Percentiles rank a stretch among this genome's conserved stretches.
Conservation (phyloP, 2,797 vertebrate genomes). For the Liparis tanakae region DNA sequence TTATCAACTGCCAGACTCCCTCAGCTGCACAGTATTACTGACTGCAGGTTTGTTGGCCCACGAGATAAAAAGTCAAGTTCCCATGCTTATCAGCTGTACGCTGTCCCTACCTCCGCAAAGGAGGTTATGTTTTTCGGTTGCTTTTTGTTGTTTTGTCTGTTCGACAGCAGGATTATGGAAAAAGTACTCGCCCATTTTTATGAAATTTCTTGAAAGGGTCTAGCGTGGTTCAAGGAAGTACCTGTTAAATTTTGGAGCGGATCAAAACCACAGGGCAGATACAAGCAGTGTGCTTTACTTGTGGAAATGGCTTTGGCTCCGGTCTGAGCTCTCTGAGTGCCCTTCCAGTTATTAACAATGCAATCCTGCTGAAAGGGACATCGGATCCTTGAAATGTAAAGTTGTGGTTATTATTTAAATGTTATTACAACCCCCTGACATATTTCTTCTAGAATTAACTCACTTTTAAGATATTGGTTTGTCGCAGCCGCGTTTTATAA, state of each 20-base stretch:
- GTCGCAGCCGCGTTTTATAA: background rate
- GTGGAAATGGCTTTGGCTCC: background rate
- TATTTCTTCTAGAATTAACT: constrained; percentile 6
- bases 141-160: background rate
- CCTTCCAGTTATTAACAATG: background rate
- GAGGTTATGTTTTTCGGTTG: background rate
- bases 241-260: background rate
- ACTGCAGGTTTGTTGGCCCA: constrained; percentile 62
- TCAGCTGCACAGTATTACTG: constrained; percentile 64
- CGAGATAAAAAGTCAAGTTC: constrained; percentile 59
- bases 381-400: background rate
- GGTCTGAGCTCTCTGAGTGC: background rate
- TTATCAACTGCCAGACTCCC: constrained; percentile 75
- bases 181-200: background rate
- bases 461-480: constrained; percentile 2
- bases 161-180: background rate
- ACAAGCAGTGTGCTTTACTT: background rate
- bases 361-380: constrained; percentile 16
- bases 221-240: background rate
- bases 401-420: constrained; percentile 24
- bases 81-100: constrained; percentile 41
- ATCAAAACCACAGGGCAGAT: background rate
- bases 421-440: constrained; percentile 21
- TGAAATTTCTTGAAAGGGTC: background rate
- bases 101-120: constrained; percentile 4